A percentile compares a stretch with the other conserved stretches of the same genome.
These are phyloP conservation scores for Platysternon megacephalum DNA, from an alignment of 2,113 vertebrate species.

Conservation along the genomic window DNA sequence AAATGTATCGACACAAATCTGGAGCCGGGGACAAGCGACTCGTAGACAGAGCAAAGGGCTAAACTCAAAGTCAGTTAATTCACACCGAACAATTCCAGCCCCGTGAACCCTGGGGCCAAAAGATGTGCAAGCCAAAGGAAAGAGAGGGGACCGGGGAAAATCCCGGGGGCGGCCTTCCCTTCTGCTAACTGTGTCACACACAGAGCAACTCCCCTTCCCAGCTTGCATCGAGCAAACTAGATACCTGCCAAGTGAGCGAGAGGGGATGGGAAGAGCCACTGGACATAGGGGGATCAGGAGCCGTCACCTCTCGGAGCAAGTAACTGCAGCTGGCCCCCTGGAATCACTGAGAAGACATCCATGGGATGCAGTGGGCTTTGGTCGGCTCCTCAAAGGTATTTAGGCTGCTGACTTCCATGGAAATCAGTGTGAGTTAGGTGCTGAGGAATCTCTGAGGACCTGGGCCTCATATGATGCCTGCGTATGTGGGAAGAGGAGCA, in stretches of 20 bases:
- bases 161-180: background rate
- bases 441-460: background rate
- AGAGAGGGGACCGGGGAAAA: background rate
- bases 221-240: background rate
- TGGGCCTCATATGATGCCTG: background rate
- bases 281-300: background rate
- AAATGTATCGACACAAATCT: background rate
- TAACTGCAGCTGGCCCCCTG: background rate
- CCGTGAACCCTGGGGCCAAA: background rate
- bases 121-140: background rate
- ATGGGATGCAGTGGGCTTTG: background rate
- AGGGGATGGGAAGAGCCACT: background rate
- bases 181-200: background rate
- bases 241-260: background rate
- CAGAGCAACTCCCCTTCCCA: background rate
- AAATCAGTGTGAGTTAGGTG: background rate
- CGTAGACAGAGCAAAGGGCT: background rate
- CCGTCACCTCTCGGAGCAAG: background rate
- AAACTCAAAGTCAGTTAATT: background rate
- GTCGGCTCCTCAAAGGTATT: background rate
- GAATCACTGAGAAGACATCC: background rate
- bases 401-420: background rate
- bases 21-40: background rate
- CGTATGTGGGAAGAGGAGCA: background rate
- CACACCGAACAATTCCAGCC: background rate